These are phyloP conservation scores for Ooceraea biroi DNA, from an alignment of 1,140 invertebrate genomes.

Conservation along the genomic window DNA sequence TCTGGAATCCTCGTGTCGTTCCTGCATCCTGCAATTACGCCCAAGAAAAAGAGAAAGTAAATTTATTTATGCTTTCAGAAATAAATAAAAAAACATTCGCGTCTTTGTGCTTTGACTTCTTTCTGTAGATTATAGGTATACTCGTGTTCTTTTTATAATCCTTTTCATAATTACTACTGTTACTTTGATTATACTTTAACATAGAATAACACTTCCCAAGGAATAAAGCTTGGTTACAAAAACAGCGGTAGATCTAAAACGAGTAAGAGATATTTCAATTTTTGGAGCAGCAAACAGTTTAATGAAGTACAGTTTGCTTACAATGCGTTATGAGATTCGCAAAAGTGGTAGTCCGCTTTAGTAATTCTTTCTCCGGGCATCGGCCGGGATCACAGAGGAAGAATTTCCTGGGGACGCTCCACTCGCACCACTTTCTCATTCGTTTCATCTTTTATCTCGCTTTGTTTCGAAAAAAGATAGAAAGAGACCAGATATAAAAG, in stretches of 20 bases:
- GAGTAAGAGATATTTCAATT: not conserved
- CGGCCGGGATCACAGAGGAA: conserved; percentile 22
- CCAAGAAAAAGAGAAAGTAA: not conserved
- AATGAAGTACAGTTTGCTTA: conserved; percentile 14
- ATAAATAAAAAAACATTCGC: not conserved
- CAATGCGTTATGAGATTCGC: not conserved
- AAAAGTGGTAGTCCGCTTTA: not conserved
- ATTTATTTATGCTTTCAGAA: not conserved
- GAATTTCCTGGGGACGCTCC: conserved; percentile 54
- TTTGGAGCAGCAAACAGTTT: not conserved
- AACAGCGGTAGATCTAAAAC: not conserved
- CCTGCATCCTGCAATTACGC: conserved; percentile 77
- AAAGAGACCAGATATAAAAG: conserved; percentile 44
- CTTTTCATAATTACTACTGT: not conserved
- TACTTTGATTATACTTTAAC: not conserved
- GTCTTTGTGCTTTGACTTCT: not conserved
- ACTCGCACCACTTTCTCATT: conserved; percentile 1
- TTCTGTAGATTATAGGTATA: not conserved
- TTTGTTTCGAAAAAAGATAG: conserved; percentile 11
- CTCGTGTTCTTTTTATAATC: too few species aligned
- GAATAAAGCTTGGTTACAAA: too few species aligned
- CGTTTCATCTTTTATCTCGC: conserved; percentile 49
- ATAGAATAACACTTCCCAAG: not conserved
- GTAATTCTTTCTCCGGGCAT: conserved; percentile 24
- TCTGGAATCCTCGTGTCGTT: conserved; percentile 69